phyloP scores from a whole-genome alignment of 2,888 invertebrate species.

The Listrodromus nycthemerus region DNA sequence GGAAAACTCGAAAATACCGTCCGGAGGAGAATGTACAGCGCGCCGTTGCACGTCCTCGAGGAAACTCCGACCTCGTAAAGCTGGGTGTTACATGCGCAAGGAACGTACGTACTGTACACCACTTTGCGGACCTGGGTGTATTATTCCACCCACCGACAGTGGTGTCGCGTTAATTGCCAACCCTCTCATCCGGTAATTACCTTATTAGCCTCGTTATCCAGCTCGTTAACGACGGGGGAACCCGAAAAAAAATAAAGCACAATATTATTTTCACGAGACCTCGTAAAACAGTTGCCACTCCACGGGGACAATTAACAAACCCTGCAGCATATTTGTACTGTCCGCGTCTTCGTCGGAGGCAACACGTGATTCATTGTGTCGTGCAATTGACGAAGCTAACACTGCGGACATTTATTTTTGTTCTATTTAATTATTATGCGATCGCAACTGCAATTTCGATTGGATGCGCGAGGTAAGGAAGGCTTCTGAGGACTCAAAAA shows the following conservation, averaged over 20 bases:
- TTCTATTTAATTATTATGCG: no score
- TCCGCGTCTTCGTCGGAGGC: not conserved
- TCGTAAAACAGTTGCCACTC: conserved; percentile 9
- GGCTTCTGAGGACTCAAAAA: no score
- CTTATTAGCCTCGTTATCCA: conserved; percentile 31
- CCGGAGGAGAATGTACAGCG: no score
- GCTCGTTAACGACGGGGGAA: conserved; percentile 12
- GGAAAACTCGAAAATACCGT: not conserved
- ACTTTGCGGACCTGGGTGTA: conserved; percentile 3
- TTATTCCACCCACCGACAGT: conserved; percentile 19
- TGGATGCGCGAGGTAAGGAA: no score
- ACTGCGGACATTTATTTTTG: not conserved
- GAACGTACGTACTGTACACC: not conserved
- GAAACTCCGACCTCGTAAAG: not conserved
- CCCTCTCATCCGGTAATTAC: not conserved
- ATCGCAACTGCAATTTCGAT: no score
- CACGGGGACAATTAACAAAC: conserved; percentile 24
- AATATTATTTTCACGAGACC: conserved; percentile 7
- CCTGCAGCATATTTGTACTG: not conserved
- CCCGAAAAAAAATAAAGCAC: conserved; percentile 3
- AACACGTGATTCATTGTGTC: not conserved
- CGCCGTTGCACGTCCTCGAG: not conserved
- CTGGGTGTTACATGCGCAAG: not conserved
- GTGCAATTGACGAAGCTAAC: not conserved
- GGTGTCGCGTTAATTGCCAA: conserved; percentile 31